Base-by-base conservation (phyloP, 2,888 invertebrate species). In the Criorhina ranunculi region DNA sequence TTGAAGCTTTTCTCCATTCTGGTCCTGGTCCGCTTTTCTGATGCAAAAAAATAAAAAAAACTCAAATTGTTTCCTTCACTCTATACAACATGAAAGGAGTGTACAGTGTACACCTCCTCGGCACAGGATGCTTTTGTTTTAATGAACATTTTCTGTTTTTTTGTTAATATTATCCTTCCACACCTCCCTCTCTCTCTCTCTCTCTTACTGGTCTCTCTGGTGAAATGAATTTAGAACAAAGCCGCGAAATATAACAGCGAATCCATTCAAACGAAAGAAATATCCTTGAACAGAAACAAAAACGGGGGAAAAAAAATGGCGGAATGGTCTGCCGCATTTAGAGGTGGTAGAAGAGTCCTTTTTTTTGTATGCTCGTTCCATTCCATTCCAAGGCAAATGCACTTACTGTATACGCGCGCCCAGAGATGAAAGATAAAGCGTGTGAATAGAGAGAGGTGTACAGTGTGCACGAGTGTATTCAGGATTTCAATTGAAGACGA, bases 51-150 rank as follows among this genome's bases (percentile, higher is more conserved):
- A 60, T 57, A 57, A 62, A 42, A 79, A 66, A 64, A 60, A 67
- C 77, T 78, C 79, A 76, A 85, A 80, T 85, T 85, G 79, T 76
- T 79, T 85, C 75, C 85, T 79, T 85, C 69, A 70, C 77, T 67
- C 67, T 67, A 55, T 69, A 53, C 24, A 64, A n/a, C 85, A 79
- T 85, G 83, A 83, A 83, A 83, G 83, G 78, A 83, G 57, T 69
- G 55, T 42, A 70, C 15, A 24, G 46, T 19, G 19, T n/a, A 62
- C n/a, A n/a, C n/a, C 24, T 24, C 24, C 46, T 46, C 62, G 17
- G 57, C 57, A 75, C 73, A 85, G 85, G 85, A 85, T 80, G 85
- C 85, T 85, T 85, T 85, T 85, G 85, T 85, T 85, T 85, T 85
- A 85, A 70, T 85, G 85, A 85, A 85, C 57, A 75, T 66, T 72